Evolutionary conservation across 2,113 vertebrate genomes (phyloP).

Genomic region (Chaetodon trifascialis): DNA sequence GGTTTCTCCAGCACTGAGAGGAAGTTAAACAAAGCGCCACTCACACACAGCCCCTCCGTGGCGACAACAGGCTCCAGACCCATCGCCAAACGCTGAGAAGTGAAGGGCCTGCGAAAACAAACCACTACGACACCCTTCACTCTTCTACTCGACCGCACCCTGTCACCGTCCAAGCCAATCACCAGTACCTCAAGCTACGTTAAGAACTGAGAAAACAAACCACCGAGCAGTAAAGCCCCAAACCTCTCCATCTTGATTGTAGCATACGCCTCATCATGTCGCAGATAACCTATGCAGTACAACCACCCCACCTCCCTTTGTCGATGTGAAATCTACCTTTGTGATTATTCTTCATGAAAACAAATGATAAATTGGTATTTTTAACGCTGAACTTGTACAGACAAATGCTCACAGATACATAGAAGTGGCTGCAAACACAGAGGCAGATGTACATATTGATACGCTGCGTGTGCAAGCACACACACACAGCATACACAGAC

Average conservation of each 20-base stretch:
- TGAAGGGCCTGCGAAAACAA: constrained; percentile 82
- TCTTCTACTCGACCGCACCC: constrained; percentile 68
- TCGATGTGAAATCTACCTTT: constrained; percentile 20
- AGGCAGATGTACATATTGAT: constrained; percentile 51
- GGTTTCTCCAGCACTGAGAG: constrained; percentile 83
- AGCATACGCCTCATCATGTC: constrained; percentile 20
- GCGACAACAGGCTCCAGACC: constrained; percentile 76
- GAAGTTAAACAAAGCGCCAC: constrained; percentile 85
- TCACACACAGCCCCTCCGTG: constrained; percentile 73
- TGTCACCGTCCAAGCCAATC: constrained; percentile 65
- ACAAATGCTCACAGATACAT: constrained; percentile 13
- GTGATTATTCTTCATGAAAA: background rate
- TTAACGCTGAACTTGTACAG: background rate
- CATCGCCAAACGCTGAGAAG: constrained; percentile 75
- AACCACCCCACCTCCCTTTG: background rate
- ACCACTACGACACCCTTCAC: constrained; percentile 76
- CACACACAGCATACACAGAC: constrained; percentile 35
- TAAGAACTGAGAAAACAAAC: constrained; percentile 70
- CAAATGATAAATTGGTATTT: background rate
- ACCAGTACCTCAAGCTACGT: constrained; percentile 26
- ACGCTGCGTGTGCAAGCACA: constrained; percentile 9
- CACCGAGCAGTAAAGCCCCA: constrained; percentile 40
- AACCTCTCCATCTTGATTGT: constrained; percentile 54
- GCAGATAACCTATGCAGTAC: background rate
- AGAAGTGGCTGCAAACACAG: constrained; percentile 25